phyloP scores from a whole-genome alignment of 2,113 vertebrate genomes.

The Cololabis saira region DNA sequence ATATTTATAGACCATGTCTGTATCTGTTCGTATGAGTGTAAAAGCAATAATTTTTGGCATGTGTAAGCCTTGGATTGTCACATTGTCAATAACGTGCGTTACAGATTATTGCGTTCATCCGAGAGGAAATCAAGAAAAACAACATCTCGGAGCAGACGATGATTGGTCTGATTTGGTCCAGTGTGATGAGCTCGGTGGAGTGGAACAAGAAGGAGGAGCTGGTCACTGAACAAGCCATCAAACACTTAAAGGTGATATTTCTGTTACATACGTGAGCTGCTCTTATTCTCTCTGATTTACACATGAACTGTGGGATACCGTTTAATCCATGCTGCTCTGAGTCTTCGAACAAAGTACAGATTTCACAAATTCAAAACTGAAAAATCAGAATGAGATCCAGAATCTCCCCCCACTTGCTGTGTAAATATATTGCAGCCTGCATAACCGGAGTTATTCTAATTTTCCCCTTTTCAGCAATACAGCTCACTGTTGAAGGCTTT shows the following conservation, averaged over 20 bases:
- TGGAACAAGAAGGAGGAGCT: conserved; percentile 99
- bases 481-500: conserved; percentile 97
- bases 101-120: conserved; percentile 91
- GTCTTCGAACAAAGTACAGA: conserved; percentile 1
- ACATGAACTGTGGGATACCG: conserved; percentile 6
- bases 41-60: conserved; percentile 8
- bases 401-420: neutral
- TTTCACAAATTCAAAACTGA: conserved; percentile 11
- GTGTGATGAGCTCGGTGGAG: conserved; percentile 96
- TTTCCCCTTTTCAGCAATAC: conserved; percentile 87
- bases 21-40: neutral
- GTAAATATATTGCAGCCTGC: neutral
- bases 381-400: neutral
- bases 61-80: neutral
- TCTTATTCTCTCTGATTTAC: neutral
- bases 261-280: neutral
- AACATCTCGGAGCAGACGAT: conserved; percentile 95
- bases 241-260: conserved; percentile 87
- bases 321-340: neutral
- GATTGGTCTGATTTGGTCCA: conserved; percentile 94
- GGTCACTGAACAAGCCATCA: conserved; percentile 99
- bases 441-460: neutral
- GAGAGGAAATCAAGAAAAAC: conserved; percentile 97
- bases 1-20: neutral
- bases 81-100: conserved; percentile 15